phyloP scores from a whole-genome alignment of 2,113 vertebrate species.

The Nasalis larvatus region DNA sequence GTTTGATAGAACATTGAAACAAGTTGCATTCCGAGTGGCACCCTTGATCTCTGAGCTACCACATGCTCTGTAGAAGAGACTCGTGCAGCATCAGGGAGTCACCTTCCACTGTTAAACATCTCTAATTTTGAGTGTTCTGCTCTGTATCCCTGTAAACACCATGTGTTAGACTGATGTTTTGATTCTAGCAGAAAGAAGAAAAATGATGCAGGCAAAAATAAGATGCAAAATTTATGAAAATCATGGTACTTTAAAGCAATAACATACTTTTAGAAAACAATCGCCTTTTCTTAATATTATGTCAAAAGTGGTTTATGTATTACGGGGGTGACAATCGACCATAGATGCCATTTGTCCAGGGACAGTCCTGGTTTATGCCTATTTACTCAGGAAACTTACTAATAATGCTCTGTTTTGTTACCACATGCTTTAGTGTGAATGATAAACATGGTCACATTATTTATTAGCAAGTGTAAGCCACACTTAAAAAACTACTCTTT shows the following conservation, averaged over 20 bases:
- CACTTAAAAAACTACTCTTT: background rate
- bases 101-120: background rate
- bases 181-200: background rate
- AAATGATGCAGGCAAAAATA: background rate
- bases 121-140: background rate
- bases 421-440: background rate
- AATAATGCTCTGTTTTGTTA: no score
- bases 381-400: background rate
- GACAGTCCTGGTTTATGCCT: background rate
- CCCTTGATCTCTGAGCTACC: background rate
- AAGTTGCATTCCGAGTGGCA: background rate
- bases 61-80: background rate
- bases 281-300: background rate
- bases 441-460: background rate
- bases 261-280: background rate
- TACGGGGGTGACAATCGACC: background rate
- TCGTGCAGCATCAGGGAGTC: background rate
- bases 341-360: background rate
- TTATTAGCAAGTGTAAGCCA: background rate
- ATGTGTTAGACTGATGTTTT: background rate
- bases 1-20: background rate
- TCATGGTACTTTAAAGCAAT: background rate
- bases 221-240: background rate
- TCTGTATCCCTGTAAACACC: background rate
- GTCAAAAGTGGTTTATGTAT: background rate